Evolutionary conservation across 2,113 vertebrate genomes (phyloP).

Genomic region (Geothlypis trichas): DNA sequence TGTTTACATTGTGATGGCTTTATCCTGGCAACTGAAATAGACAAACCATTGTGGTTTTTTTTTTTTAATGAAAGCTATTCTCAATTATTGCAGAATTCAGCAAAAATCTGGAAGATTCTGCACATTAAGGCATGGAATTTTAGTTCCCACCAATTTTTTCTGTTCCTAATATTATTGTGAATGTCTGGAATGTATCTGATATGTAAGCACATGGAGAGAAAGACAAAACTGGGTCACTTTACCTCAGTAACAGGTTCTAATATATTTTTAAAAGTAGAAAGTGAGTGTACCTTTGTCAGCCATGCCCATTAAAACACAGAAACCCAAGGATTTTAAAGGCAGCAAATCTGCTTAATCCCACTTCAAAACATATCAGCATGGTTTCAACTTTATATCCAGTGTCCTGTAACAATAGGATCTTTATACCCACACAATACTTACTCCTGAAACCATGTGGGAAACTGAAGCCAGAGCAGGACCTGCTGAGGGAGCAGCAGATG

Average conservation of each 20-base stretch:
- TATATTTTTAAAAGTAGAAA: neutral
- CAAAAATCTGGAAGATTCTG: neutral
- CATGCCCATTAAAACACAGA: neutral
- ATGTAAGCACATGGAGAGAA: neutral
- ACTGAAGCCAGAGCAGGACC: neutral
- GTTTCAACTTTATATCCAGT: neutral
- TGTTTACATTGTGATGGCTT: constrained; percentile 38
- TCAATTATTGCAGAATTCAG: constrained; percentile 34
- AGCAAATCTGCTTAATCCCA: neutral
- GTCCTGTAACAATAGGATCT: neutral
- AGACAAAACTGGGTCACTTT: neutral
- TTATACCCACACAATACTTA: constrained; percentile 8
- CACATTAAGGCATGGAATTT: neutral
- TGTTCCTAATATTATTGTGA: neutral
- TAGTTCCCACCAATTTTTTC: neutral
- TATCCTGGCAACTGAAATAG: constrained; percentile 47
- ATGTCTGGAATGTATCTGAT: neutral
- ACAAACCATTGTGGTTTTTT: neutral
- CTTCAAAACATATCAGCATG: neutral
- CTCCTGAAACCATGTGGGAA: neutral
- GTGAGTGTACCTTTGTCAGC: neutral
- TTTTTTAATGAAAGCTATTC: constrained; percentile 22
- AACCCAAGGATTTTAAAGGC: neutral
- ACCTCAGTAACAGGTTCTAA: neutral
- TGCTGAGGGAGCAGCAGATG: neutral